phyloP scores from a whole-genome alignment of 2,113 vertebrate genomes.

The Leptodactylus fuscus region DNA sequence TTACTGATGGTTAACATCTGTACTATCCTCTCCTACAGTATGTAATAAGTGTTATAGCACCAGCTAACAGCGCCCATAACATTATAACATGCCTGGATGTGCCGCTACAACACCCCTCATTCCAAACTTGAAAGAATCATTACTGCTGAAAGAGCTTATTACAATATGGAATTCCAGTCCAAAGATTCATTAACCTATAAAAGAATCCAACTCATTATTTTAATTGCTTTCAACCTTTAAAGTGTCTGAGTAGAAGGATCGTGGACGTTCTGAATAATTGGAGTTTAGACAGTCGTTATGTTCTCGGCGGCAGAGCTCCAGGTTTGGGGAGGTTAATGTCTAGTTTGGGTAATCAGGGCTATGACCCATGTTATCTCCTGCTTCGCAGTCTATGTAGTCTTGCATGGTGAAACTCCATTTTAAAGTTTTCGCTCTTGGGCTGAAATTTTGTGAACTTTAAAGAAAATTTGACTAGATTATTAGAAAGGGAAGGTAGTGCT shows the following conservation, averaged over 20 bases:
- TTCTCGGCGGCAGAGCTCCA: neutral
- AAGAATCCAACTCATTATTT: constrained; percentile 19
- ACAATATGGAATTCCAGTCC: neutral
- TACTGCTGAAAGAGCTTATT: neutral
- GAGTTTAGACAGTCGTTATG: constrained; percentile 8
- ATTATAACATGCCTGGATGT: neutral
- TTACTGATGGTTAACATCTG: neutral
- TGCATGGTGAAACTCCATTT: too few relatives aligned
- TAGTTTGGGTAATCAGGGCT: constrained; percentile 7
- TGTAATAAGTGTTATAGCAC: neutral
- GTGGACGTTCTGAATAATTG: constrained; percentile 34
- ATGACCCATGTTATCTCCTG: neutral
- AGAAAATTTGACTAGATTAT: too few relatives aligned
- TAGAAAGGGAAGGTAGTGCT: too few relatives aligned
- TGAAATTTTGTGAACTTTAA: too few relatives aligned
- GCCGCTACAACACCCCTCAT: neutral
- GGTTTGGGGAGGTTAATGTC: constrained; percentile 41
- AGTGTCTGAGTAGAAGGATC: constrained; percentile 16
- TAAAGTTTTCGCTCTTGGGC: too few relatives aligned
- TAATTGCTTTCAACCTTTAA: constrained; percentile 53
- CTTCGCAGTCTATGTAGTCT: neutral
- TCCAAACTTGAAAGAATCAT: neutral
- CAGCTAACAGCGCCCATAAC: neutral
- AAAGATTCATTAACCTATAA: constrained; percentile 27
- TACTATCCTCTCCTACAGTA: neutral